A percentile compares a stretch with the other conserved stretches of the same genome.
Conservation (phyloP, 2,797 vertebrate species). For the Arnoldichthys spilopterus region DNA sequence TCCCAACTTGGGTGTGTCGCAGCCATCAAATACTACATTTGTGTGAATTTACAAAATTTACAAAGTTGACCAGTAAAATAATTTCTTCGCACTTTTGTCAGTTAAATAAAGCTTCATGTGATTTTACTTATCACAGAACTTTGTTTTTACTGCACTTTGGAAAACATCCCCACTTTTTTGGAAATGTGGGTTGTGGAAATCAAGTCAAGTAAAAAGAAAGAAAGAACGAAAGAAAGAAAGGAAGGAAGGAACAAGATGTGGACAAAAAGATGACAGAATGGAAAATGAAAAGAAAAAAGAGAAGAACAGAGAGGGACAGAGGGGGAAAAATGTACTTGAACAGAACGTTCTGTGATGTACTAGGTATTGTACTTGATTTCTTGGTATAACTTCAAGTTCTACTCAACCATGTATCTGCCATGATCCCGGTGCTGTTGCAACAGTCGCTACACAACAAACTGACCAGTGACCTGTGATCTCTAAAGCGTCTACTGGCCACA, state of each 20-base stretch:
- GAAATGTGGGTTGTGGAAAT: not conserved
- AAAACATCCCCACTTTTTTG: too few species aligned
- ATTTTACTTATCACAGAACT: too few species aligned
- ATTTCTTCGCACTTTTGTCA: too few species aligned
- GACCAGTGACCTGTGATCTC: constrained; percentile 42
- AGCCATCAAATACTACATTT: too few species aligned
- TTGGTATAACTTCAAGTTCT: not conserved
- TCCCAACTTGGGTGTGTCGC: too few species aligned
- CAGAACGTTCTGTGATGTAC: not conserved
- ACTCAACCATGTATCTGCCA: not conserved
- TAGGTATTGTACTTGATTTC: not conserved
- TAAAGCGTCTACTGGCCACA: constrained; percentile 41
- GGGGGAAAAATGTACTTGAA: not conserved
- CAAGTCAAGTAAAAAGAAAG: not conserved
- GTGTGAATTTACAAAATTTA: too few species aligned
- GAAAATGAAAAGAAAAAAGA: not conserved
- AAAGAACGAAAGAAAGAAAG: not conserved
- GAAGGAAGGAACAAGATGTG: too few species aligned
- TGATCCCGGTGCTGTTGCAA: constrained; percentile 24
- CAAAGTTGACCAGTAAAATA: too few species aligned
- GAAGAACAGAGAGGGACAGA: not conserved
- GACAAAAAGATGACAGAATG: too few species aligned
- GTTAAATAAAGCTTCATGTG: too few species aligned
- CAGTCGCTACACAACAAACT: constrained; percentile 40
- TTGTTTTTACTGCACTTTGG: too few species aligned